Base-by-base conservation (phyloP, 2,888 invertebrate genomes). In the Electrophaes corylata region DNA sequence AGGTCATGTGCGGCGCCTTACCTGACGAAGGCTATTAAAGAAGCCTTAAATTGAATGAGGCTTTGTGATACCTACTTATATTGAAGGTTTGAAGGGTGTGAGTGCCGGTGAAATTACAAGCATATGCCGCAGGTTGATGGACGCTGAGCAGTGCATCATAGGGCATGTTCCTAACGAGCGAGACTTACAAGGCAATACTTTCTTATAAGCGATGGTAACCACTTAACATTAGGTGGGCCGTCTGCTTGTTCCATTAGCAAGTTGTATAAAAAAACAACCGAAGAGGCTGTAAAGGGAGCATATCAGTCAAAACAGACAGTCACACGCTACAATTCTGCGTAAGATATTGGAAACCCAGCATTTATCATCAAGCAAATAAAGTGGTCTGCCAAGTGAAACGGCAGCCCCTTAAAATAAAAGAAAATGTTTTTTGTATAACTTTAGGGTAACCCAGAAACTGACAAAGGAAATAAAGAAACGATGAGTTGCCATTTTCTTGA, bases 1-100 rank as follows among this genome's bases (percentile, higher is more conserved):
- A 54, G 20, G 46, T 50, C 54, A 59, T 54, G 54, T 18, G 23
- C 37, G 20, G 8, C 12, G 35, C 35, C 54, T 59, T 54, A 59
- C 37, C 35, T 37, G 29, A 39, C 31, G 33, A n/a, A 18, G 16
- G 50, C 50, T 19, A 44, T 44, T 43, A 41, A 16, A 18, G 46
- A 37, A 37, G 53, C 58, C 53, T 45, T 65, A 62, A 65, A 71
- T 71, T 70, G 67, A 73, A 73, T 75, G 70, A 73, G 41, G 64
- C 58, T 67, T 59, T 63, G 71, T 71, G 70, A 71, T 65, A 65
- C 67, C 37, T 19, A 66, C 62, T 67, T 59, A 64, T 63, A 62
- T 68, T n/a, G n/a, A n/a, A n/a, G n/a, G n/a, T n/a, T n/a, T n/a
- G n/a, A n/a, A n/a, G n/a, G n/a, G n/a, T n/a, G n/a, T n/a, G n/a